Conservation (phyloP, 2,888 invertebrate genomes). For the Clanis bilineata region DNA sequence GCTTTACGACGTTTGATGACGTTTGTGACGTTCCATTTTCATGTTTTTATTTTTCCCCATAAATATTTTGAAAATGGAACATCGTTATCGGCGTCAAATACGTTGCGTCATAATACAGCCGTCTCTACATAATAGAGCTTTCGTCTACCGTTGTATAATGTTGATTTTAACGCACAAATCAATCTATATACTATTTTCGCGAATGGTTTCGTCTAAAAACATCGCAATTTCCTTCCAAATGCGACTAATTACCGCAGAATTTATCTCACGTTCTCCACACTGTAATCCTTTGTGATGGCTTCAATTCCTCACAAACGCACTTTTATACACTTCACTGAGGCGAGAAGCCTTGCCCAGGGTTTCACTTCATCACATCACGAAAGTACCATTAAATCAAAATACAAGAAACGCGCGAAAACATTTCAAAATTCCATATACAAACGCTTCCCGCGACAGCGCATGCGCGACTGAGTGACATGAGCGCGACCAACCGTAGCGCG, state of each 20-base stretch:
- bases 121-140: no score
- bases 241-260: conserved; percentile 35
- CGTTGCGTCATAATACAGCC: no score
- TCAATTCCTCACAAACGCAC: conserved; percentile 48
- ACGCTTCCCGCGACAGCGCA: conserved; percentile 61
- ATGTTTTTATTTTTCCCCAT: no score
- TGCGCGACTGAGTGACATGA: conserved; percentile 69
- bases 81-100: no score
- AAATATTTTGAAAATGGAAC: no score
- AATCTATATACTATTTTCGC: not conserved
- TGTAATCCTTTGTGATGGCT: conserved; percentile 57
- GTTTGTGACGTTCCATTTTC: no score
- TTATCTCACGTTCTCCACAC: conserved; percentile 53
- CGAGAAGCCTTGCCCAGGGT: conserved; percentile 17
- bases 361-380: conserved; percentile 33
- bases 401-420: conserved; percentile 54
- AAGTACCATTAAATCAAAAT: conserved; percentile 34
- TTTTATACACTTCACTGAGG: not conserved
- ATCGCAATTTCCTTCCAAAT: conserved; percentile 32
- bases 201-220: not conserved
- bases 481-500: conserved; percentile 55
- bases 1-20: no score
- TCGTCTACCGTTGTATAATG: no score
- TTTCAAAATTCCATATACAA: conserved; percentile 56
- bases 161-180: no score